Evolutionary conservation across 2,888 invertebrate species (phyloP).

Genomic region (Ypsolopha sequella): DNA sequence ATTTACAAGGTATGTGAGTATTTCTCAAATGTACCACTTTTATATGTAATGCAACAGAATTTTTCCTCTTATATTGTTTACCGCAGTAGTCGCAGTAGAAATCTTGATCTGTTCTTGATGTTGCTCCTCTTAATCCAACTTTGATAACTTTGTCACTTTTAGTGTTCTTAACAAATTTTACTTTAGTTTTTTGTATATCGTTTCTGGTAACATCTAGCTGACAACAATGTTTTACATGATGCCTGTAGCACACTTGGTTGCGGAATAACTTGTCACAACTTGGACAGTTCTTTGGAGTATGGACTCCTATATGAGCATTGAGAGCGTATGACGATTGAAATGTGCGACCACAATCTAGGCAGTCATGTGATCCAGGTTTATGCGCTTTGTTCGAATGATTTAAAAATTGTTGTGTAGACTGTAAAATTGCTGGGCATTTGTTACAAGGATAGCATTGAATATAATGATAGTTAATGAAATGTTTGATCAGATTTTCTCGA

Average conservation of each 20-base stretch:
- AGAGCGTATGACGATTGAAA: conserved; percentile 34
- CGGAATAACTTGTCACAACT: conserved; percentile 40
- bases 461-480: conserved; percentile 28
- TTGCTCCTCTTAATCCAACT: conserved; percentile 38
- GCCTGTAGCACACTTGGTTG: conserved; percentile 42
- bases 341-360: conserved; percentile 46
- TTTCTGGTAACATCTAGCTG: conserved; percentile 26
- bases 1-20: conserved; percentile 43
- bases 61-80: conserved; percentile 46
- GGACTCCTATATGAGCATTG: conserved; percentile 38
- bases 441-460: conserved; percentile 31
- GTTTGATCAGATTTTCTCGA: conserved; percentile 31
- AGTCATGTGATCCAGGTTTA: conserved; percentile 27
- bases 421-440: conserved; percentile 39
- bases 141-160: conserved; percentile 25
- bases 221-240: conserved; percentile 45
- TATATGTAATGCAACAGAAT: conserved; percentile 45
- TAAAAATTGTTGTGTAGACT: conserved; percentile 19
- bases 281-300: conserved; percentile 36
- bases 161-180: conserved; percentile 29
- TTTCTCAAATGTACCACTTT: conserved; percentile 50
- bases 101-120: conserved; percentile 21
- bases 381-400: conserved; percentile 32
- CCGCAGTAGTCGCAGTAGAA: conserved; percentile 52
- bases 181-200: conserved; percentile 23